phyloP scores from a whole-genome alignment of 2,888 invertebrate species.

The Punctoribates punctum region DNA sequence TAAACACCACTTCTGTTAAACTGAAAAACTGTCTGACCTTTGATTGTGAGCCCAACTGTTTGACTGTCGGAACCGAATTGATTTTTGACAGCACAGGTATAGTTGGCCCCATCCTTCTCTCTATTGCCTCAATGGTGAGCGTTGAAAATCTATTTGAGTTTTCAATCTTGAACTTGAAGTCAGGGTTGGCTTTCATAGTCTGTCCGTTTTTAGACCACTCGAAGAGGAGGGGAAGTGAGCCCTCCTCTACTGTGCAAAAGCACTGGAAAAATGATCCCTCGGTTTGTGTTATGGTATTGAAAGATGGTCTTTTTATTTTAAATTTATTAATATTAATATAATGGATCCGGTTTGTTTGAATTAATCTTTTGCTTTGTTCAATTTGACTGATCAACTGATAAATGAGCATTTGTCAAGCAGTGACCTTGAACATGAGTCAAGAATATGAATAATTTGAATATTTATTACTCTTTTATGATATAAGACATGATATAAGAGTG shows the following conservation, averaged over 20 bases:
- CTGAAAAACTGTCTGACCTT: constrained; percentile 37
- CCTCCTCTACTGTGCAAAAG: constrained; percentile 39
- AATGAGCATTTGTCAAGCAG: too few species aligned
- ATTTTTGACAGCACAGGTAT: constrained; percentile 44
- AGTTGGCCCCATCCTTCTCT: constrained; percentile 43
- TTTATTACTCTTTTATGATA: too few species aligned
- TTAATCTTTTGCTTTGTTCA: too few species aligned
- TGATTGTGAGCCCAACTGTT: constrained; percentile 35
- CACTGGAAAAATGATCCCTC: constrained; percentile 2
- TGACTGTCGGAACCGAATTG: constrained; percentile 40
- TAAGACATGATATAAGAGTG: too few species aligned
- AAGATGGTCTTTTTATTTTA: too few species aligned
- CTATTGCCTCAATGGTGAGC: constrained; percentile 41
- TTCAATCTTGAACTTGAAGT: constrained; percentile 28
- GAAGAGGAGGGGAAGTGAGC: constrained; percentile 43
- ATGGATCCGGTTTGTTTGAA: too few species aligned
- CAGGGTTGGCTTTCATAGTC: background rate
- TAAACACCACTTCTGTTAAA: too few species aligned
- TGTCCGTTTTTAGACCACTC: constrained; percentile 42
- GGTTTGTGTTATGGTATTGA: background rate
- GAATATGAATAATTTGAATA: too few species aligned
- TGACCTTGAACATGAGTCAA: too few species aligned
- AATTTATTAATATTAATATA: too few species aligned
- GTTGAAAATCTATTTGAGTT: constrained; percentile 37
- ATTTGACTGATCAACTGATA: too few species aligned